These are phyloP conservation scores for Trinectes maculatus DNA, from an alignment of 2,113 vertebrate species.

Conservation along the genomic window DNA sequence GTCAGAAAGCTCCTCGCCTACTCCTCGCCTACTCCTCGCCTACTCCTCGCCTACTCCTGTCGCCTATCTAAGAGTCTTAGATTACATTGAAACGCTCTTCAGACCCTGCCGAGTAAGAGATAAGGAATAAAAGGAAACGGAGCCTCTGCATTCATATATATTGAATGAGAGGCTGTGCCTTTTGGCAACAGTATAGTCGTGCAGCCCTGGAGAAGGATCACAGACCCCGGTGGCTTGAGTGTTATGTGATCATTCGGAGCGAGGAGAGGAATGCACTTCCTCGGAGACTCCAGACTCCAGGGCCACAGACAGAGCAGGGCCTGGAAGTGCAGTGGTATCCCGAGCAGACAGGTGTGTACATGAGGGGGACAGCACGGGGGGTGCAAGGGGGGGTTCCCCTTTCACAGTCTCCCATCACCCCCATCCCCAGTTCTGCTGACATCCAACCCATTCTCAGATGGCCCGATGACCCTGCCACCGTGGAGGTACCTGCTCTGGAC, in stretches of 20 bases:
- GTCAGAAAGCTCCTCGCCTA: conserved; percentile 54
- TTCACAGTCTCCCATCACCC: conserved; percentile 71
- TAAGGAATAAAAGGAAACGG: conserved; percentile 5
- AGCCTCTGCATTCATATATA: conserved; percentile 19
- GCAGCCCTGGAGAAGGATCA: conserved; percentile 39
- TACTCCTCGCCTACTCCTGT: no score
- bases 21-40: no score
- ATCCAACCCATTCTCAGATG: conserved; percentile 72
- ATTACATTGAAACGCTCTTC: conserved; percentile 26
- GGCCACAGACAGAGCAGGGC: conserved; percentile 64
- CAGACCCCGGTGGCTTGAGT: conserved; percentile 38
- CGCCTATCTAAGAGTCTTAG: background rate
- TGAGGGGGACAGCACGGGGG: conserved; percentile 43
- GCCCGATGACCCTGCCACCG: conserved; percentile 65
- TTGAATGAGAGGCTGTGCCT: background rate
- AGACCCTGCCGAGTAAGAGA: conserved; percentile 26
- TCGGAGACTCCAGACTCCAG: conserved; percentile 67
- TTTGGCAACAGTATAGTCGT: conserved; percentile 42
- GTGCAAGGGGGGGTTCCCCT: conserved; percentile 67
- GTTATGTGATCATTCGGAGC: conserved; percentile 73
- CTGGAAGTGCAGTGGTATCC: conserved; percentile 68
- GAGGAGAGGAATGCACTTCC: conserved; percentile 75
- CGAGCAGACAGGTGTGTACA: conserved; percentile 72
- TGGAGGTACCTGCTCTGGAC: background rate
- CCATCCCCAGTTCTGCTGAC: conserved; percentile 61